These are phyloP conservation scores for Stichopus horrens DNA, from an alignment of 53 echinoderm and acorn worm genomes.

Conservation along the genomic window DNA sequence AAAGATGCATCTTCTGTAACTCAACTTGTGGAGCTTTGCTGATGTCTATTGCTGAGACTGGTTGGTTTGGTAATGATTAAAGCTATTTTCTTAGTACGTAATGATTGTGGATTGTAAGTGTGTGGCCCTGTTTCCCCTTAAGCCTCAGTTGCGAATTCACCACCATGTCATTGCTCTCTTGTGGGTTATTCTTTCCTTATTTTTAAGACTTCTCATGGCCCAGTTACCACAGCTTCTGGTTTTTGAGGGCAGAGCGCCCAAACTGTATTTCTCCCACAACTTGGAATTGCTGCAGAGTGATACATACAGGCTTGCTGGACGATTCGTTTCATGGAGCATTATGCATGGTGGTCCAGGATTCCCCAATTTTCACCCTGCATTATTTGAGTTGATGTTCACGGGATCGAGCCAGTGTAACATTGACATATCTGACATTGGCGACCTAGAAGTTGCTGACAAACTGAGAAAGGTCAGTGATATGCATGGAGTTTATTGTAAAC, in stretches of 20 bases:
- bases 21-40: too few relatives aligned
- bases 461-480: background rate
- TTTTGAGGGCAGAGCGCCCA: background rate
- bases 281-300: background rate
- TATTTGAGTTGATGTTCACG: background rate
- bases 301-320: conserved; percentile 5
- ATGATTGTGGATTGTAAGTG: too few relatives aligned
- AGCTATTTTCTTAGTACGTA: too few relatives aligned
- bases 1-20: too few relatives aligned
- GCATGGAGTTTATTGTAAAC: background rate
- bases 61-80: too few relatives aligned
- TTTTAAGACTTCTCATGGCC: too few relatives aligned
- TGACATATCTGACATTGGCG: background rate
- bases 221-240: background rate
- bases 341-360: conserved; percentile 29
- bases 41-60: too few relatives aligned
- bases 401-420: background rate
- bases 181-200: too few relatives aligned
- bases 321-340: background rate
- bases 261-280: conserved; percentile 13
- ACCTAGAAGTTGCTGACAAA: conserved; percentile 1
- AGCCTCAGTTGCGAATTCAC: too few relatives aligned
- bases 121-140: too few relatives aligned
- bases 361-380: background rate
- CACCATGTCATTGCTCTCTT: too few relatives aligned